Evolutionary conservation across 2,888 invertebrate species (phyloP).

Genomic region (Drosophila birchii): DNA sequence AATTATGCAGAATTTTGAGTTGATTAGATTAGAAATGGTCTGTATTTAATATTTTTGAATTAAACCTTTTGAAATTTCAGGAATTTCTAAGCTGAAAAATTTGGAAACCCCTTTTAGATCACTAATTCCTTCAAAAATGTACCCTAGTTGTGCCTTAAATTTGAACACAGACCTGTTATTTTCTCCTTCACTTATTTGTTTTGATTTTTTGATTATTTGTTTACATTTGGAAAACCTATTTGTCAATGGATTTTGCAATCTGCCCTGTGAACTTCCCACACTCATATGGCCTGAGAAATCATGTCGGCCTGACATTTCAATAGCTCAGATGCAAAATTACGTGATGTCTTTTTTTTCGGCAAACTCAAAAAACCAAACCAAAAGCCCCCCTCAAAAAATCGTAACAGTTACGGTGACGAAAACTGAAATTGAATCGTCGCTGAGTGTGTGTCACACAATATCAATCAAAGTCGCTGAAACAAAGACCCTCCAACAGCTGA

Average conservation of each 20-base stretch:
- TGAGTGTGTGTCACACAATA: slow-evolving; percentile 60
- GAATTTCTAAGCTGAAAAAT: too few species aligned
- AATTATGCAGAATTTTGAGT: not conserved
- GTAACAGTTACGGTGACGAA: slow-evolving; percentile 35
- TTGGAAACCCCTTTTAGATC: too few species aligned
- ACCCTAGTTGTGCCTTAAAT: too few species aligned
- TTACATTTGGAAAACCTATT: slow-evolving; percentile 18
- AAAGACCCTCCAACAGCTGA: slow-evolving; percentile 33
- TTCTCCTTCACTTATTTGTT: slow-evolving; percentile 4
- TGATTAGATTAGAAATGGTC: not conserved
- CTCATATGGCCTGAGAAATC: slow-evolving; percentile 42
- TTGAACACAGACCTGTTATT: not conserved
- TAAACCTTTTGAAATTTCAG: not conserved
- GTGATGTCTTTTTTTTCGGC: slow-evolving; percentile 51
- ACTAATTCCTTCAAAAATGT: too few species aligned
- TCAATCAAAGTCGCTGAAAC: slow-evolving; percentile 58
- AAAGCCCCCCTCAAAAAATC: not conserved
- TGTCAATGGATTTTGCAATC: slow-evolving; percentile 57
- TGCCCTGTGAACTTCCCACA: slow-evolving; percentile 44
- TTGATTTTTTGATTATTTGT: not conserved
- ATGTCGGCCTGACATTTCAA: slow-evolving; percentile 62
- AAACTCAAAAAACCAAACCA: slow-evolving; percentile 27
- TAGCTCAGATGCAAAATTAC: slow-evolving; percentile 59
- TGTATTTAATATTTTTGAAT: not conserved
- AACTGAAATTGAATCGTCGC: slow-evolving; percentile 44